These are phyloP conservation scores for Coenonympha glycerion DNA, from an alignment of 2,888 invertebrate genomes.

Conservation along the genomic window DNA sequence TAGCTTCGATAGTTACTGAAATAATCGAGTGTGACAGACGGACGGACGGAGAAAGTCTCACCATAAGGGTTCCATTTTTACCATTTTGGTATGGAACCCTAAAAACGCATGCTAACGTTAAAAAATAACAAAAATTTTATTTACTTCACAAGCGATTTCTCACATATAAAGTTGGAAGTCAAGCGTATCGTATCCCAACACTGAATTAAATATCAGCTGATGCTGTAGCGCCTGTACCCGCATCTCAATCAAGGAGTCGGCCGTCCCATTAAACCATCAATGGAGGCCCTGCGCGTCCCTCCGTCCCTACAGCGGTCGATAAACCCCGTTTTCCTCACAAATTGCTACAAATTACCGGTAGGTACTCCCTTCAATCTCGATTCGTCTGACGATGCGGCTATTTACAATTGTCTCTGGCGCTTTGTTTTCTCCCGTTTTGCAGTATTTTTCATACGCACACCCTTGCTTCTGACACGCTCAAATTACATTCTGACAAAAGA, in stretches of 20 bases:
- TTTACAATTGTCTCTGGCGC: conserved; percentile 2
- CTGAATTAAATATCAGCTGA: neutral
- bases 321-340: neutral
- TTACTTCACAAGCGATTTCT: neutral
- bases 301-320: neutral
- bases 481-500: neutral
- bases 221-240: neutral
- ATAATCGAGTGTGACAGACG: too few relatives aligned
- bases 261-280: too few relatives aligned
- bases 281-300: neutral
- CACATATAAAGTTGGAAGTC: neutral
- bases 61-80: too few relatives aligned
- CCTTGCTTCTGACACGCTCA: neutral
- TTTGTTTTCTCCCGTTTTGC: neutral
- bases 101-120: too few relatives aligned
- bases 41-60: too few relatives aligned
- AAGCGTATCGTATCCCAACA: neutral
- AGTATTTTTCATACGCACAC: neutral
- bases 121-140: too few relatives aligned
- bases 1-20: too few relatives aligned
- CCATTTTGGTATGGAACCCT: too few relatives aligned
- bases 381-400: neutral
- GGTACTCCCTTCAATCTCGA: neutral
- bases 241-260: neutral
- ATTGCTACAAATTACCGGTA: neutral